These are phyloP conservation scores for Cydia splendana DNA, from an alignment of 1,140 invertebrate genomes.

Conservation along the genomic window DNA sequence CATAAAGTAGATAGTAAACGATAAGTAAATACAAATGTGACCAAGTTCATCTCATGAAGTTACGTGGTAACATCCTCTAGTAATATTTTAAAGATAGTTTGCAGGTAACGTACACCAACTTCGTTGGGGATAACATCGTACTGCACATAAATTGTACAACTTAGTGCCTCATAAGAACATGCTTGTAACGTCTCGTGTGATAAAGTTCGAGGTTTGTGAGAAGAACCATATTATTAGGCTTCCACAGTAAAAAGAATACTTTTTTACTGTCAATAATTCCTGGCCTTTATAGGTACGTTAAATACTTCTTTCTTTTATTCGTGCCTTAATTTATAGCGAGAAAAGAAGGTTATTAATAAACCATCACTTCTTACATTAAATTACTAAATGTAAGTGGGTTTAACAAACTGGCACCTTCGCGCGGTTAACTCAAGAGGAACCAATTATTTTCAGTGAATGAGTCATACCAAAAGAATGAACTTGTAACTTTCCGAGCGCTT, in stretches of 20 bases:
- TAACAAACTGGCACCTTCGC: background rate
- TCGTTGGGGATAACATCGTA: background rate
- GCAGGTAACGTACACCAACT: background rate
- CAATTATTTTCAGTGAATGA: background rate
- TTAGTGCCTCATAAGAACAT: slow-evolving; percentile 12
- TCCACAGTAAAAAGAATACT: background rate
- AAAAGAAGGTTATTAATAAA: background rate
- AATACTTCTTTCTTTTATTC: too few species aligned
- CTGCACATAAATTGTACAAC: slow-evolving; percentile 15
- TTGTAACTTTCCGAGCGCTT: background rate
- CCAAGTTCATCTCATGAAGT: background rate
- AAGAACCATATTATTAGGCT: background rate
- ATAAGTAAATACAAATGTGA: background rate
- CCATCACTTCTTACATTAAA: background rate
- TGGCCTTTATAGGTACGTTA: too few species aligned
- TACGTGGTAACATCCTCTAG: background rate
- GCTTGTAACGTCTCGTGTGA: slow-evolving; percentile 8
- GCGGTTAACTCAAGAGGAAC: background rate
- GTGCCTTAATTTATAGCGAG: too few species aligned
- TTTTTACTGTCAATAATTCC: background rate
- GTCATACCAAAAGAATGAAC: background rate
- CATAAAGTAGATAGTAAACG: slow-evolving; percentile 3
- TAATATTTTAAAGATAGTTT: slow-evolving; percentile 4
- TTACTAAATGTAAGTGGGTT: background rate
- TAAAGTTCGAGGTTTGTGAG: slow-evolving; percentile 10